phyloP scores from a whole-genome alignment of 2,888 invertebrate genomes.

The Vanessa cardui region DNA sequence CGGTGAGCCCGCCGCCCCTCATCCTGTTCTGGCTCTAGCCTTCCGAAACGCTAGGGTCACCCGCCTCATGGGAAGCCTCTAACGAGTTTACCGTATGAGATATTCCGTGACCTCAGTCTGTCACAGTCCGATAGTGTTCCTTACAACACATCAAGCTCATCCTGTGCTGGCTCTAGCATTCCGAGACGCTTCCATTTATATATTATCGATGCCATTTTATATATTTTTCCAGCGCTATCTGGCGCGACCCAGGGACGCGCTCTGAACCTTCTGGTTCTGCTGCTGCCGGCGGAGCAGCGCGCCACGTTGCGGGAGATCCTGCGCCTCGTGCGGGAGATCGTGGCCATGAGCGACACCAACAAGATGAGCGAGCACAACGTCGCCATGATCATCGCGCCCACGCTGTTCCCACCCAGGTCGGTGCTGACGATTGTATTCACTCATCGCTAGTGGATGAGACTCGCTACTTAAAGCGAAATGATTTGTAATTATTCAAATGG shows the following conservation, averaged over 20 bases:
- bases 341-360: slow-evolving; percentile 87
- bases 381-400: slow-evolving; percentile 97
- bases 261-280: slow-evolving; percentile 89
- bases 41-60: no score
- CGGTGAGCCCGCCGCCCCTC: slow-evolving; percentile 73
- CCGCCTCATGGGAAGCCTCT: no score
- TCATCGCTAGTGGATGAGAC: no score
- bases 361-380: slow-evolving; percentile 96
- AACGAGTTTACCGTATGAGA: no score
- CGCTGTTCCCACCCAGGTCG: slow-evolving; percentile 91
- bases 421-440: slow-evolving; percentile 33
- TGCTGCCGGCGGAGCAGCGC: slow-evolving; percentile 92
- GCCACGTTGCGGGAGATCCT: slow-evolving; percentile 91
- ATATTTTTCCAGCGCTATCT: slow-evolving; percentile 79
- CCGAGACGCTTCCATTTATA: no score
- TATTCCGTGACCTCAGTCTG: no score
- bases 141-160: no score
- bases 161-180: no score
- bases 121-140: no score
- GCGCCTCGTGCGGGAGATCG: slow-evolving; percentile 89
- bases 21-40: no score
- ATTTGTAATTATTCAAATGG: no score
- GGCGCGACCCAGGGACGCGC: slow-evolving; percentile 85
- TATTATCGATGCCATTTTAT: slow-evolving; percentile 1
- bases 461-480: no score